These are phyloP conservation scores for Drosophila subpulchrella DNA, from an alignment of 1,140 invertebrate species.

Conservation along the genomic window DNA sequence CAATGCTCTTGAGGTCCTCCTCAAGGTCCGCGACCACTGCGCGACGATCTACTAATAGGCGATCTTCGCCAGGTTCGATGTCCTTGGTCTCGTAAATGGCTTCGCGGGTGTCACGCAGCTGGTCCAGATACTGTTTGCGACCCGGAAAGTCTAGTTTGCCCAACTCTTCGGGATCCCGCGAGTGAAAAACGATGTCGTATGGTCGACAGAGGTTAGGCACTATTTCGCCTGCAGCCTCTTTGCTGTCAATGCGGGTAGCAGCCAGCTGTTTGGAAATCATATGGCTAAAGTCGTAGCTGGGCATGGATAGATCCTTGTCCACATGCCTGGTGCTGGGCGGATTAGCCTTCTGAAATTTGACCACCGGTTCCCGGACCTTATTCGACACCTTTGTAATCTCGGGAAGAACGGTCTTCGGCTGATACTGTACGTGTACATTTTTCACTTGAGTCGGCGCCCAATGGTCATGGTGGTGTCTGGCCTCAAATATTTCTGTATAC, in stretches of 20 bases:
- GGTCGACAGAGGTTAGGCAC: conserved; percentile 52
- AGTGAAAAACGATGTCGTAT: conserved; percentile 68
- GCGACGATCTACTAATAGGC: conserved; percentile 58
- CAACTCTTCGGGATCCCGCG: conserved; percentile 60
- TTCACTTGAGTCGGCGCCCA: conserved; percentile 74
- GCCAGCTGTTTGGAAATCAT: conserved; percentile 64
- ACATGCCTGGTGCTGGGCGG: conserved; percentile 64
- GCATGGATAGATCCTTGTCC: conserved; percentile 59
- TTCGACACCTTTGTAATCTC: conserved; percentile 49
- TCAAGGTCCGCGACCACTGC: conserved; percentile 61
- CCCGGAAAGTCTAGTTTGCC: conserved; percentile 64
- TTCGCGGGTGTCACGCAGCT: conserved; percentile 63
- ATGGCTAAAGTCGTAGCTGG: conserved; percentile 54
- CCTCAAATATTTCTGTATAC: conserved; percentile 63
- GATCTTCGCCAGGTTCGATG: conserved; percentile 61
- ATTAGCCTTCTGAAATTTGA: conserved; percentile 61
- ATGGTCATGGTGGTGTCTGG: conserved; percentile 80
- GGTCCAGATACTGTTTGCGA: conserved; percentile 59
- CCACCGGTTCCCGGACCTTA: conserved; percentile 23
- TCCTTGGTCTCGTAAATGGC: conserved; percentile 66
- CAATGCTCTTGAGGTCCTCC: conserved; percentile 77
- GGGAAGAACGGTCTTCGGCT: conserved; percentile 63
- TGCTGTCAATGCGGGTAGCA: conserved; percentile 43
- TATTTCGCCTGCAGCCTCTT: conserved; percentile 28
- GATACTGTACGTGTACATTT: conserved; percentile 72